Evolutionary conservation across 2,113 vertebrate species (phyloP), one percentile per base, ranked within the genome.

Genomic region (Sardina pilchardus): DNA sequence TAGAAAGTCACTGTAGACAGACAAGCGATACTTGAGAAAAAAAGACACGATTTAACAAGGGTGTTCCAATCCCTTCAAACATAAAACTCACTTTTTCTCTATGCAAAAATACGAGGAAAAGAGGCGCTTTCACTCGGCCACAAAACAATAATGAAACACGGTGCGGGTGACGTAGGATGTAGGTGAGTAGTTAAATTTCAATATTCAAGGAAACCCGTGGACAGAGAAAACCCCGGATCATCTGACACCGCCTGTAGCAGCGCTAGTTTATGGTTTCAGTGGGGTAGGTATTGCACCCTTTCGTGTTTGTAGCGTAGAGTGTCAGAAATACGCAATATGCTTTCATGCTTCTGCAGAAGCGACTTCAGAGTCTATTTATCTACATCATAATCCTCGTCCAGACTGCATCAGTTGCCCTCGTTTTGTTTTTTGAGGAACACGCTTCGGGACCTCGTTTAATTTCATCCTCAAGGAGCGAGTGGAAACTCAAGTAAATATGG

Each of bases 401-500:
- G 10, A 78, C 36, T 36, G 71, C 14, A 78, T 34, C 34, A 6
- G 30, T 34, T 39, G 14, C 26, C 30, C 26, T 30, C 47, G n/a
- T 67, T 53, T 47, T n/a, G 59, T 30, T 45, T 45, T 48, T 36
- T 81, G 56, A 84, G 47, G 67, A 86, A 16, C 6, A 53, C 84
- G 59, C 34, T 47, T 30, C 53, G 80, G 86, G 87, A 82, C 83
- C 14, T 71, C 12, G 86, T 81, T 44, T 85, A 81, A 53, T 43
- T 30, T 43, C 45, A 43, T 47, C 42, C 82, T 78, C n/a, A 85
- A 63, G 81, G 24, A 82, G 84, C 56, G n/a, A 48, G 83, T 59
- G 19, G 81, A 24, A 50, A 88, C 85, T 87, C 84, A 83, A 87
- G 89, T 85, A 85, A 82, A 86, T 83, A 56, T 53, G 26, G 39